Conservation (phyloP, 2,888 invertebrate genomes). For the Polietes domitor region DNA sequence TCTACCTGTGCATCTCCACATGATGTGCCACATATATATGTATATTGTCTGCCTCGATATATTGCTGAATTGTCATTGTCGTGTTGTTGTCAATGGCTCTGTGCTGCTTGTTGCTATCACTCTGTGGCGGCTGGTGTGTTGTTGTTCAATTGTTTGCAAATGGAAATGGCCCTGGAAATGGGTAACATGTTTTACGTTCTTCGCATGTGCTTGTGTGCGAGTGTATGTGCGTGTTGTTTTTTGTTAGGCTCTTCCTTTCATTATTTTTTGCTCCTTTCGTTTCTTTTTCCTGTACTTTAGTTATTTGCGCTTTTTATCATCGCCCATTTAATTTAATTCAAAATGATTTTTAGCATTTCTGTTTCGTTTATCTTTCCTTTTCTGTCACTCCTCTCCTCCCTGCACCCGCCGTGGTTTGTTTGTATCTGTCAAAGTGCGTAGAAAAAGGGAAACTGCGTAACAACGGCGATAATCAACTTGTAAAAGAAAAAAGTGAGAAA, state of each 20-base stretch:
- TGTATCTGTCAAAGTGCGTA: neutral
- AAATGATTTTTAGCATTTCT: constrained; percentile 47
- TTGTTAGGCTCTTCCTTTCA: constrained; percentile 8
- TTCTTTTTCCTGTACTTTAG: neutral
- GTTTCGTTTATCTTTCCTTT: neutral
- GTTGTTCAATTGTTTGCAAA: constrained; percentile 5
- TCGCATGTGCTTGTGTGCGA: too few relatives aligned
- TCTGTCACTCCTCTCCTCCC: neutral
- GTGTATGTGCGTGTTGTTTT: neutral
- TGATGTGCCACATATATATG: constrained; percentile 43
- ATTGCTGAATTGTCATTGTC: constrained; percentile 1
- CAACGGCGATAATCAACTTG: neutral
- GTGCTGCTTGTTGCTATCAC: constrained; percentile 15
- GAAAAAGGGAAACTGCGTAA: neutral
- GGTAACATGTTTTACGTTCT: constrained; percentile 24
- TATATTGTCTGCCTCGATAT: neutral
- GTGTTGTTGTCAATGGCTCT: too few relatives aligned
- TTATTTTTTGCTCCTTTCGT: neutral
- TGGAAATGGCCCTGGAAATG: constrained; percentile 33
- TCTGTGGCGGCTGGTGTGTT: neutral
- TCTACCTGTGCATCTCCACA: too few relatives aligned
- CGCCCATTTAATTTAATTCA: constrained; percentile 58
- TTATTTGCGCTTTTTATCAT: constrained; percentile 37
- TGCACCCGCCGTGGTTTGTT: neutral
- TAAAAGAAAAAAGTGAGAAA: neutral